Conservation (phyloP, 2,113 vertebrate species). For the Strix uralensis region DNA sequence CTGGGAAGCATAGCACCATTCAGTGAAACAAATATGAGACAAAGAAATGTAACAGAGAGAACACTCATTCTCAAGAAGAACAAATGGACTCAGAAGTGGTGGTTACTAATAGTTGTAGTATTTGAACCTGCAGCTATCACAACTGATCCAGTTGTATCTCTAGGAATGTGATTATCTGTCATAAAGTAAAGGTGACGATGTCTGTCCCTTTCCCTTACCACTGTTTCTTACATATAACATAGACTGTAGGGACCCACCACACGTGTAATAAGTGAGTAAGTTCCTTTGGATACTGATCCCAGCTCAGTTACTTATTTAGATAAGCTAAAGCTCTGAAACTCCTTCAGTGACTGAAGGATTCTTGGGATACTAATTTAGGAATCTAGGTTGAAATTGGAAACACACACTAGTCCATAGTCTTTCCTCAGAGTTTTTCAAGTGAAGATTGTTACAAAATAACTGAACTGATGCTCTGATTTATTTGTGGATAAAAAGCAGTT, state of each 20-base stretch:
- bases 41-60: neutral
- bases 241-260: neutral
- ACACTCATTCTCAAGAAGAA: neutral
- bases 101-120: neutral
- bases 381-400: neutral
- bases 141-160: accelerated
- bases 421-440: neutral
- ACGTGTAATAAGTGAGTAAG: neutral
- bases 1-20: neutral
- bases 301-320: neutral
- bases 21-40: neutral
- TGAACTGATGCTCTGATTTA: neutral
- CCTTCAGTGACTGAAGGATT: neutral
- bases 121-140: neutral
- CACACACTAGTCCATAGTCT: neutral
- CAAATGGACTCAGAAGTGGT: neutral
- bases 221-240: neutral
- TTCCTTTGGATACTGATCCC: neutral
- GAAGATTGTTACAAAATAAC: neutral
- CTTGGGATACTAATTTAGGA: neutral
- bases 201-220: neutral
- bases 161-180: neutral
- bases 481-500: neutral
- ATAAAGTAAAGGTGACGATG: no score
- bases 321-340: neutral